Base-by-base conservation (phyloP, 2,888 invertebrate genomes). In the Drosophila fulvimacula region DNA sequence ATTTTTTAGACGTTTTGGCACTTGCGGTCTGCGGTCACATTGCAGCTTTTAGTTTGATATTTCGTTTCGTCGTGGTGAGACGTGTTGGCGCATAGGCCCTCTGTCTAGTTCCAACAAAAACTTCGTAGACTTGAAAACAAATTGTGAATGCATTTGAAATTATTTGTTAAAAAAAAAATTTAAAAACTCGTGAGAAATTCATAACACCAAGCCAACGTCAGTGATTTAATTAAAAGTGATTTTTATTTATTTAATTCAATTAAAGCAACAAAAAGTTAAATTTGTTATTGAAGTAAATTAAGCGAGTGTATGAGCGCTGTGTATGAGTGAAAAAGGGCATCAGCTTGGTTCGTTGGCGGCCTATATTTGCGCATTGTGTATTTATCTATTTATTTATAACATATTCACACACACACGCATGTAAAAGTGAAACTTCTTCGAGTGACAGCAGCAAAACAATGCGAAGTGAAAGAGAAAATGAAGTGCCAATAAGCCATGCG, bases 401-500 rank as follows among this genome's bases (percentile, higher is more conserved):
- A 36, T 17, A 61, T 49, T 62, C 38, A 30, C 46, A 48, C 34
- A 24, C 41, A 49, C 44, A 42, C 9, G 55, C 34, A 36, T 59
- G 34, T 36, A 48, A 56, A 59, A 70, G 71, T 74, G 77, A 74
- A 70, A 76, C 58, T 56, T 61, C 48, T 52, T 56, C 41, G 53
- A 60, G 55, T 71, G 76, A 65, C 71, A 65, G 36, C 60, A 58
- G 42, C 53, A 49, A 68, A 62, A 52, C 67, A 57, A 77, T 68
- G 73, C 52, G 59, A 62, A 68, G 59, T 78, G 74, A 75, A 75
- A 78, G 78, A 73, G 78, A 75, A 75, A 57, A 55, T 55, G 41
- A 30, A 55, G 41, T 41, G 55, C 19, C 30, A 55, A 41, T 55
- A 55, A 55, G 19, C 15, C 5, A 10, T 30, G 41, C 15, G 3